Percentiles rank a stretch among this genome's conserved stretches.
These are phyloP conservation scores for Odiellus spinosus DNA, from an alignment of 2,888 invertebrate species.

Conservation along the genomic window DNA sequence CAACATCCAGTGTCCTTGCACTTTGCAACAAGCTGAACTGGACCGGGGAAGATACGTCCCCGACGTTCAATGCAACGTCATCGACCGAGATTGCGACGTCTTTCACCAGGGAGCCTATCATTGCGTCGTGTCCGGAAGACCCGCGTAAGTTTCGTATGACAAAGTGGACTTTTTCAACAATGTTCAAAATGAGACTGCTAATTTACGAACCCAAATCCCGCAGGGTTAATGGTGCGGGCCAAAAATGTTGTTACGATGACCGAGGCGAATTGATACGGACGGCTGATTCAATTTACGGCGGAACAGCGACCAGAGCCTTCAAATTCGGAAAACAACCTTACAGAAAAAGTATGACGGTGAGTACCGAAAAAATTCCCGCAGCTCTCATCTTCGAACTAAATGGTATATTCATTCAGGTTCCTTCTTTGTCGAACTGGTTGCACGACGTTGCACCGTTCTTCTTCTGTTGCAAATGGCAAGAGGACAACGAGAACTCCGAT, in stretches of 20 bases:
- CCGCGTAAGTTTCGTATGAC: constrained; percentile 47
- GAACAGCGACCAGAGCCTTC: constrained; percentile 35
- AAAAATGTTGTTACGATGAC: constrained; percentile 94
- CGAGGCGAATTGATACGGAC: constrained; percentile 80
- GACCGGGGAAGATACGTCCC: constrained; percentile 88
- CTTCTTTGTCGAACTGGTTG: constrained; percentile 87
- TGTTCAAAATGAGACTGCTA: too few species aligned
- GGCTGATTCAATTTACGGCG: constrained; percentile 90
- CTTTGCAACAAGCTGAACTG: constrained; percentile 66
- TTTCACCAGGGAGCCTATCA: constrained; percentile 79
- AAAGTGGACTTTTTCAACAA: too few species aligned
- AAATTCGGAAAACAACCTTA: constrained; percentile 21
- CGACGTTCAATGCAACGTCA: constrained; percentile 52
- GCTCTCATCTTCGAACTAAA: background rate
- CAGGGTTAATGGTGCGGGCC: constrained; percentile 76
- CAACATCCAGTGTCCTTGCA: constrained; percentile 59
- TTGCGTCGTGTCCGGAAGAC: constrained; percentile 78
- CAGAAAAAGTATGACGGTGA: constrained; percentile 20
- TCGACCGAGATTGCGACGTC: constrained; percentile 66
- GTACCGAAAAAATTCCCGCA: too few species aligned
- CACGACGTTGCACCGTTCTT: constrained; percentile 89
- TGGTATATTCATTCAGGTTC: constrained; percentile 40
- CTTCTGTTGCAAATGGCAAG: constrained; percentile 73
- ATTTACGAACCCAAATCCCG: too few species aligned
- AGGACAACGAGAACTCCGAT: constrained; percentile 69